phyloP scores from a whole-genome alignment of 2,113 vertebrate species.

The Bothrops jararaca region DNA sequence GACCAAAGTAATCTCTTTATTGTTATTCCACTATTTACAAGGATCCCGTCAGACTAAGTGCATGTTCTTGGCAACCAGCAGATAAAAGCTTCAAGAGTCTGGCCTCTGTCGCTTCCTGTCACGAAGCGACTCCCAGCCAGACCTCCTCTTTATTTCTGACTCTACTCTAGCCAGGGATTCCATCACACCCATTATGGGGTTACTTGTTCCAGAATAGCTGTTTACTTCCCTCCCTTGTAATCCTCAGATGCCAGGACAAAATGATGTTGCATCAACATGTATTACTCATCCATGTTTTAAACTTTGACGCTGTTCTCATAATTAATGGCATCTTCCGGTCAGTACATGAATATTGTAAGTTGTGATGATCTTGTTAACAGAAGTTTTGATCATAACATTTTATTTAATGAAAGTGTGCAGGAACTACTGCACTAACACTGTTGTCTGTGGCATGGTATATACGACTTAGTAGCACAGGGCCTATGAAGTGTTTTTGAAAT shows the following conservation, averaged over 20 bases:
- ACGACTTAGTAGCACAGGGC: not conserved
- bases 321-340: not conserved
- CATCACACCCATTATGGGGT: not conserved
- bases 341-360: not conserved
- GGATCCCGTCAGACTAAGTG: not conserved
- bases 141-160: not conserved
- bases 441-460: not conserved
- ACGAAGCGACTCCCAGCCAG: not conserved
- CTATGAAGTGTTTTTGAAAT: not conserved
- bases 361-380: not conserved
- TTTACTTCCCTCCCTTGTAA: not conserved
- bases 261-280: not conserved
- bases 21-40: not conserved
- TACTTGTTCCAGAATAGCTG: not conserved
- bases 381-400: not conserved
- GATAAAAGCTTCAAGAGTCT: not conserved
- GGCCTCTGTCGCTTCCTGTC: not conserved
- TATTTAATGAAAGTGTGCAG: slow-evolving; percentile 1
- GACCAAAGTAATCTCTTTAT: not conserved
- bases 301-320: not conserved
- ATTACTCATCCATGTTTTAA: not conserved
- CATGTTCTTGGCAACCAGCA: not conserved
- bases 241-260: not conserved
- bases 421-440: not conserved
- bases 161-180: not conserved